Percentiles rank a stretch among this genome's conserved stretches.
These are phyloP conservation scores for Neofelis nebulosa DNA, from an alignment of 2,113 vertebrate species.

Conservation along the genomic window DNA sequence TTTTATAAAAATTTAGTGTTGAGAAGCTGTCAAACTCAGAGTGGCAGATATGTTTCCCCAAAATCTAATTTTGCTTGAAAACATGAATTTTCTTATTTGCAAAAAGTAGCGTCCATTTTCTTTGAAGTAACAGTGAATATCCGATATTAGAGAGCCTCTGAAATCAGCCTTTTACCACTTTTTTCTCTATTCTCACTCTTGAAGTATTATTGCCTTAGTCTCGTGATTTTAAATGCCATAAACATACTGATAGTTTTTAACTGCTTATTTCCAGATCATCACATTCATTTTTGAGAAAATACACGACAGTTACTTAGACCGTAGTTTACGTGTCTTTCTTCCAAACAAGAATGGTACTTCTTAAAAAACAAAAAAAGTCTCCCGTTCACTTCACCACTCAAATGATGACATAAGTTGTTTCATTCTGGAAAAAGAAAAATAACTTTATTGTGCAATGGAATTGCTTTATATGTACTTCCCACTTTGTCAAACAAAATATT, in stretches of 20 bases:
- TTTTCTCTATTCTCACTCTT: not conserved
- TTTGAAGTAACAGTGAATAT: not conserved
- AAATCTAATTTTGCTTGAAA: not conserved
- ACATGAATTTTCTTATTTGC: not conserved
- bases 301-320: not conserved
- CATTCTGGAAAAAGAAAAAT: not conserved
- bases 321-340: not conserved
- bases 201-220: not conserved
- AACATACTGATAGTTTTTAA: not conserved
- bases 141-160: not conserved
- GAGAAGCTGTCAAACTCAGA: not conserved
- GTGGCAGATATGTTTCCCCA: not conserved
- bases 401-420: not conserved
- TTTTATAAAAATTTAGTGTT: not conserved
- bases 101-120: not conserved
- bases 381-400: not conserved
- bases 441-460: not conserved
- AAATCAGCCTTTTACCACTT: not conserved
- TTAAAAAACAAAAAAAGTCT: not conserved
- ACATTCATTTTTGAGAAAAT: not conserved
- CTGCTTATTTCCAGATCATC: not conserved
- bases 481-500: not conserved
- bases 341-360: not conserved
- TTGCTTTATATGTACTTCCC: not conserved
- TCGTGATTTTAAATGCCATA: not conserved